Conservation (phyloP, 2,113 vertebrate species). For the Macaca nemestrina region DNA sequence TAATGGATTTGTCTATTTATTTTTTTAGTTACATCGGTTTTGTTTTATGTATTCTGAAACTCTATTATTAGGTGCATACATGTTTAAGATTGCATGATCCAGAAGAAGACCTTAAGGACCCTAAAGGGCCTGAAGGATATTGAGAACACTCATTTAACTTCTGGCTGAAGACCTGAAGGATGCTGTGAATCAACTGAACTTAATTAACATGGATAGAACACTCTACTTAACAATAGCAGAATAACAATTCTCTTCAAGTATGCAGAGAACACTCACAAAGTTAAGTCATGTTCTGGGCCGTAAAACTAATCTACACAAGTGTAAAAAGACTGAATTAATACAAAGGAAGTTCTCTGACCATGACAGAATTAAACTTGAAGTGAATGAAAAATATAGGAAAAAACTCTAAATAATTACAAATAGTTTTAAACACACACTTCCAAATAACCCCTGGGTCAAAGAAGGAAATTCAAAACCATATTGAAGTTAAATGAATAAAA, state of each 20-base stretch:
- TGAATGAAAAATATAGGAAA: background rate
- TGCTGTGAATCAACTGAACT: background rate
- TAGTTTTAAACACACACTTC: background rate
- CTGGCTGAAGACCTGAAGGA: background rate
- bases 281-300: background rate
- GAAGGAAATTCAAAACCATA: background rate
- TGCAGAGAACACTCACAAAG: background rate
- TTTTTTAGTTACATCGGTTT: background rate
- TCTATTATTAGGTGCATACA: background rate
- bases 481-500: background rate
- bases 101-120: background rate
- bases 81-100: background rate
- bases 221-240: background rate
- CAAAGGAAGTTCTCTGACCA: background rate
- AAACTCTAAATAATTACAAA: background rate
- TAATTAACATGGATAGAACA: background rate
- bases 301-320: background rate
- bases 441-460: background rate
- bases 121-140: background rate
- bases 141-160: background rate
- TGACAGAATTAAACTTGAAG: background rate
- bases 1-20: background rate
- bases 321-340: background rate
- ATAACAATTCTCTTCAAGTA: background rate
- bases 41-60: background rate